Percentiles rank a stretch among this genome's conserved stretches.
These are phyloP conservation scores for Metopolophium dirhodum DNA, from an alignment of 1,140 invertebrate genomes.

Conservation along the genomic window DNA sequence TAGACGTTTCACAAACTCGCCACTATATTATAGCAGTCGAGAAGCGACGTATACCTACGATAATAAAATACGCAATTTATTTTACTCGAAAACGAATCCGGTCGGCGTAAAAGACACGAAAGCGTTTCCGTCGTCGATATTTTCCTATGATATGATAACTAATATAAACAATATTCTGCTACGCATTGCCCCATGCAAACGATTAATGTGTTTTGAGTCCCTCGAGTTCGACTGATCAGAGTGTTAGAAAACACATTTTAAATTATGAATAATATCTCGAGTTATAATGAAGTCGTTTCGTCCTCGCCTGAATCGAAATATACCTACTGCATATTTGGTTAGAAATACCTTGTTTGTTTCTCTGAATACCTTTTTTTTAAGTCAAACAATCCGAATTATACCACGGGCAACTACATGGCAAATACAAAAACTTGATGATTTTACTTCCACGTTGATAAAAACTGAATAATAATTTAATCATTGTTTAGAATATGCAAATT, in stretches of 20 bases:
- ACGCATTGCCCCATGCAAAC: neutral
- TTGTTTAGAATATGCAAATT: conserved; percentile 1
- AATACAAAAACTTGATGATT: neutral
- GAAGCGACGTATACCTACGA: neutral
- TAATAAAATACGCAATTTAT: conserved; percentile 5
- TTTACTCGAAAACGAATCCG: neutral
- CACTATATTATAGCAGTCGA: neutral
- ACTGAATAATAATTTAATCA: neutral
- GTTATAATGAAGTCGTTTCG: neutral
- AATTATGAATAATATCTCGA: neutral
- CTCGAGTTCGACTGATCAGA: neutral
- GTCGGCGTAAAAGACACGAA: neutral
- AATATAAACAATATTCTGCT: neutral
- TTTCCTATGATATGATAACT: neutral
- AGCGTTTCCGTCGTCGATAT: neutral
- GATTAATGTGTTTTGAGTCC: neutral
- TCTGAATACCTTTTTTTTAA: neutral
- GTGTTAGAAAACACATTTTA: neutral
- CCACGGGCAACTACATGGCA: neutral
- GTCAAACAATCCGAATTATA: neutral
- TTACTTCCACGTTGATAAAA: neutral
- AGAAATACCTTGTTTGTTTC: neutral
- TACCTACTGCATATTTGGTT: neutral
- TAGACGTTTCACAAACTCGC: neutral
- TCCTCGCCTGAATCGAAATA: neutral